Evolutionary conservation across 2,888 invertebrate genomes (phyloP), one percentile per base, ranked within the genome.

Genomic region (Patella caerulea): DNA sequence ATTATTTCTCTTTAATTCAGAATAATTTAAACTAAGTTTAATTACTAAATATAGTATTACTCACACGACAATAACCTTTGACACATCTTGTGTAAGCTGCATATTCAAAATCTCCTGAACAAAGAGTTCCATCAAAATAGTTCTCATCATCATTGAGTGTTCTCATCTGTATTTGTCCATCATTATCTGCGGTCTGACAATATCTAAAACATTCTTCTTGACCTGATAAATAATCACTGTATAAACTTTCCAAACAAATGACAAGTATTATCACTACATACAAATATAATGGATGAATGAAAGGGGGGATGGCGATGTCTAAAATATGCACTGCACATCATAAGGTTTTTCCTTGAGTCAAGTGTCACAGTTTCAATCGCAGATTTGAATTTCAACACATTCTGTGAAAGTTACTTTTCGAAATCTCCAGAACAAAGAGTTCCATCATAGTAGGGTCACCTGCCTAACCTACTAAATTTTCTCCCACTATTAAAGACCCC

Each of bases 51-150:
- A 7, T 9, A 45, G 9, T 45, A 7, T 24, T 7, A 73, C 79
- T 65, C 79, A 88, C 88, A 84, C 81, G 77, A 73, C 88, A 88
- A 14, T 77, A 79, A 34, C 87, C 88, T 3, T 71, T 34, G 2
- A 88, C 84, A 83, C 88, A 88, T 75, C 84, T 81, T n/a, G 78
- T 75, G 77, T 83, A 84, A 5, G 81, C 79, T 11, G 72, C 71
- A 0, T 34, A 45, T 17, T 12, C 75, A 34, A 74, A 73, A 19
- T 72, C 75, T 12, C 70, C 55, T 3, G 59, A 24, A 79, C 88
- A 88, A 3, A 79, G 72, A 2, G 88, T 85, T 5, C 88, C 88
- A 78, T 88, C 87, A 7, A 74, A 74, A 56, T 74, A 85, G 52
- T 72, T 74, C 2, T 76, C 77, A 71, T 81, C 80, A 24, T 81